phyloP scores from a whole-genome alignment of 2,113 vertebrate species.

The Hemibagrus wyckioides region DNA sequence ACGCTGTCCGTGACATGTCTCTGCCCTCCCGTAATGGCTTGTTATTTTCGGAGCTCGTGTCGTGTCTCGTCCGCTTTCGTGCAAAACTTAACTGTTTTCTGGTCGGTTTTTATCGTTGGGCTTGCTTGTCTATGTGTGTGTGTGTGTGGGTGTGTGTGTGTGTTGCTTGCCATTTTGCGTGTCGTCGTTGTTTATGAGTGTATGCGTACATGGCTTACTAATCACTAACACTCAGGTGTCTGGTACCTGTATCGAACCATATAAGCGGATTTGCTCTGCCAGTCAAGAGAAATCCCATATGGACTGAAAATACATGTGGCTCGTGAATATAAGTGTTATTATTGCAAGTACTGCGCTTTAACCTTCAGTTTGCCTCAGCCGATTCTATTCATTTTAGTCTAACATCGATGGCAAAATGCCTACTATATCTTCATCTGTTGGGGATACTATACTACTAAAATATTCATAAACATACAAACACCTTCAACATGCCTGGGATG shows the following conservation, averaged over 20 bases:
- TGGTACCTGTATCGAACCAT: background rate
- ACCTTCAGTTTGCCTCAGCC: background rate
- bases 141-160: constrained; percentile 57
- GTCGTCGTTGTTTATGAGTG: constrained; percentile 5
- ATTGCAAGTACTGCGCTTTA: background rate
- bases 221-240: background rate
- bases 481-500: background rate
- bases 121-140: constrained; percentile 44
- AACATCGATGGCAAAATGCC: background rate
- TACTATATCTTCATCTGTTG: background rate
- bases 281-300: constrained; percentile 3
- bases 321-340: background rate
- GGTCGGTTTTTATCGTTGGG: constrained; percentile 62
- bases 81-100: constrained; percentile 16
- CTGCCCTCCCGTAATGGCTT: background rate
- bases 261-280: constrained; percentile 6
- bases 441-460: too few relatives aligned
- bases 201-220: constrained; percentile 9
- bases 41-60: constrained; percentile 9
- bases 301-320: background rate
- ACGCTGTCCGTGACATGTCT: constrained; percentile 36
- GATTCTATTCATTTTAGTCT: background rate
- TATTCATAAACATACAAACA: background rate
- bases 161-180: background rate
- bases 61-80: constrained; percentile 40